Base-by-base conservation (phyloP, 2,113 vertebrate genomes). In the Ondatra zibethicus region DNA sequence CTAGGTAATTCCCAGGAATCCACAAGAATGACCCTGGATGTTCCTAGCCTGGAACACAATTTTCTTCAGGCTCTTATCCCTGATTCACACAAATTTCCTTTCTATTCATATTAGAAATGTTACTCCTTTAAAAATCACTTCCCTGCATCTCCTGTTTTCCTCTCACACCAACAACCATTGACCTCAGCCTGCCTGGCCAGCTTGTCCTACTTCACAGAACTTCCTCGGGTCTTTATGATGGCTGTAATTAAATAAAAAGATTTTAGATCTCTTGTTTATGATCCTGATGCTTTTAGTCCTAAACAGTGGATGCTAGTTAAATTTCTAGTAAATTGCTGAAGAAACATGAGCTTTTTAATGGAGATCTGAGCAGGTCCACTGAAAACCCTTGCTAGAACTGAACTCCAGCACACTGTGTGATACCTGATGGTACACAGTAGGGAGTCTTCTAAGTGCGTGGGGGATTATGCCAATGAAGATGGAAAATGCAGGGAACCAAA, bases 311-410 rank as follows among this genome's bases (percentile, higher is more conserved):
- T 50, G 88, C 16, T 11, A 23, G 42, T 47, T 78, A 97, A 55
- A 87, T 84, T 84, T 36, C 50, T 80, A 36, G 58, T 93, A 90
- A 95, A 66, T 76, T 52, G 55, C 17, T 78, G 31, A 91, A 36
- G 7, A 21, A 65, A 33, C 14, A 31, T 78, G 13, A 76, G 8
- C 12, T 85, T 72, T 86, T 1, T 31, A 39, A 84, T 13, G 21
- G 29, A 55, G 9, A 23, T 31, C 55, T 68, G 42, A 86, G 14
- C 70, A 88, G 6, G 3, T 82, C 31, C n/a, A 76, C 81, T 85
- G 3, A 36, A 47, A 88, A 95, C 2, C 0, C 4, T 33, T 52
- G 23, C 36, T 17, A 29, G 23, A 68, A 25, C 42, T 86, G 78
- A 80, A 10, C 27, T 3, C 5, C 17, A 27, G 21, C 36, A 63